These are phyloP conservation scores for Hermetia illucens DNA, from an alignment of 1,140 invertebrate genomes.

Conservation along the genomic window DNA sequence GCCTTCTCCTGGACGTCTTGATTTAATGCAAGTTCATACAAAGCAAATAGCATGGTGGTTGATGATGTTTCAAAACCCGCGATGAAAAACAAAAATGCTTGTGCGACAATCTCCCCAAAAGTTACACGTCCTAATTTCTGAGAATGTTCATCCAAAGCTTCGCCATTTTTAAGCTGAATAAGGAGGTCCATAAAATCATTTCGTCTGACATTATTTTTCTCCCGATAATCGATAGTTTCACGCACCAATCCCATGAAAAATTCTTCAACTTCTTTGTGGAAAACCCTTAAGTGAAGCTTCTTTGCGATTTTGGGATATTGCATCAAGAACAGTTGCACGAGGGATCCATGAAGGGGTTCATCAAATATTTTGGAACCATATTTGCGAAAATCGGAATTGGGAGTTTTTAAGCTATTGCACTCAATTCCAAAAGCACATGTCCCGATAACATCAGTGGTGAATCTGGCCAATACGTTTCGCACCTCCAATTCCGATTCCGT, in stretches of 20 bases:
- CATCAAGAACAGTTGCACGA: neutral
- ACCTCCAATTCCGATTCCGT: too few relatives aligned
- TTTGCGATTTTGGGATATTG: neutral
- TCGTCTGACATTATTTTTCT: too few relatives aligned
- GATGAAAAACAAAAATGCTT: constrained; percentile 29
- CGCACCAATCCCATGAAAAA: constrained; percentile 19
- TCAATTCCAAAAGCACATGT: constrained; percentile 42
- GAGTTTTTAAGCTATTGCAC: constrained; percentile 34
- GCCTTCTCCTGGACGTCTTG: constrained; percentile 33
- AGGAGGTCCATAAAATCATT: constrained; percentile 16
- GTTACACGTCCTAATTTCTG: too few relatives aligned
- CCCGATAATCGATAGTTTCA: constrained; percentile 16
- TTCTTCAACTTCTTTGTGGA: constrained; percentile 12
- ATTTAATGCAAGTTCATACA: constrained; percentile 37
- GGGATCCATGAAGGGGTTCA: too few relatives aligned
- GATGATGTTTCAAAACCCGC: constrained; percentile 39
- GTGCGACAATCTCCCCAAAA: constrained; percentile 19
- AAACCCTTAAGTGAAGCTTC: constrained; percentile 4
- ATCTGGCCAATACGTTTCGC: too few relatives aligned
- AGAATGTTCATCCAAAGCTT: too few relatives aligned
- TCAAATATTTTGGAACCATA: constrained; percentile 16
- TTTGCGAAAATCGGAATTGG: constrained; percentile 32
- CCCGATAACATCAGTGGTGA: constrained; percentile 45
- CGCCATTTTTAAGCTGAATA: constrained; percentile 8
- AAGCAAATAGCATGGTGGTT: constrained; percentile 30